A percentile compares a stretch with the other conserved stretches of the same genome.
These are phyloP conservation scores for Fopius arisanus DNA, from an alignment of 1,140 invertebrate species.

Conservation along the genomic window DNA sequence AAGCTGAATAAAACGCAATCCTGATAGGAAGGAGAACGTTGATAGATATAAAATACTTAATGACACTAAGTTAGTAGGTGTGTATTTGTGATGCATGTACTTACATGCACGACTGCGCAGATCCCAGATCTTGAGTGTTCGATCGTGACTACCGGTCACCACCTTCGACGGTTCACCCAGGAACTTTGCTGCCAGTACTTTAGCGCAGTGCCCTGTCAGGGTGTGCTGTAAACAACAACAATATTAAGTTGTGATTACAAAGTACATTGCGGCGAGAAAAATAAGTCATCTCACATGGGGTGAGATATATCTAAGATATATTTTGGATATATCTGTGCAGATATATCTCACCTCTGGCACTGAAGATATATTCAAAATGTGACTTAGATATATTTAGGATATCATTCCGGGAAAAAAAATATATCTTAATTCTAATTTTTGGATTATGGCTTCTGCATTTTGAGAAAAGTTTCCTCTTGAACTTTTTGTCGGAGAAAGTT, in stretches of 20 bases:
- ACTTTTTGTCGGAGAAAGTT: too few species aligned
- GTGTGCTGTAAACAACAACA: constrained; percentile 84
- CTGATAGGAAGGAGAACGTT: not conserved
- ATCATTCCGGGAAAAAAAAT: too few species aligned
- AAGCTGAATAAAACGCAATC: not conserved
- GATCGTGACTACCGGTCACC: constrained; percentile 93
- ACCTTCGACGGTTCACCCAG: constrained; percentile 88
- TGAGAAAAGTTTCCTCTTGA: too few species aligned
- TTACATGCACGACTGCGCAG: constrained; percentile 90
- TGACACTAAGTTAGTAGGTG: not conserved
- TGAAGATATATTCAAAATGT: too few species aligned
- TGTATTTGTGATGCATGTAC: constrained; percentile 54
- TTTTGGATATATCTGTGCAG: too few species aligned
- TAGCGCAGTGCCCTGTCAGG: constrained; percentile 94
- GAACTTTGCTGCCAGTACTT: constrained; percentile 94
- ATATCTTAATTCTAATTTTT: too few species aligned
- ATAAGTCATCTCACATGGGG: too few species aligned
- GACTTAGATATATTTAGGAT: too few species aligned
- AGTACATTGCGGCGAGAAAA: too few species aligned
- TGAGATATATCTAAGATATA: too few species aligned
- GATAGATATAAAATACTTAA: not conserved
- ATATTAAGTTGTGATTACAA: not conserved
- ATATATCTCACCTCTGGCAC: too few species aligned
- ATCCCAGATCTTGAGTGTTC: constrained; percentile 98
- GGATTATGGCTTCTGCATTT: too few species aligned